Evolutionary conservation across 2,888 invertebrate genomes (phyloP), one percentile per base, ranked within the genome.

Genomic region (Cloeon dipterum): DNA sequence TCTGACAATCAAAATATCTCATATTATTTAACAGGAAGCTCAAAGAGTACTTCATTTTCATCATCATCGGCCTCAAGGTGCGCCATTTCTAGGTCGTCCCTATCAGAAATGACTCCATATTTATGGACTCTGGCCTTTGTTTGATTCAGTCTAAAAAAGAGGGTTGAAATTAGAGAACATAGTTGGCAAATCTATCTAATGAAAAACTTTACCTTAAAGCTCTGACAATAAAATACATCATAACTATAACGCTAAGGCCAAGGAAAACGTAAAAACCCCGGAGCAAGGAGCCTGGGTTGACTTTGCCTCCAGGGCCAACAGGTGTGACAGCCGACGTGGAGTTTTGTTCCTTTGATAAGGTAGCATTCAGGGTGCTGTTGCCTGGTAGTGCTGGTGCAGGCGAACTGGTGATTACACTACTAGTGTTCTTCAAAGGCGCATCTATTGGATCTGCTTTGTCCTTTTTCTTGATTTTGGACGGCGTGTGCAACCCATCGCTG

Each of bases 41-140:
- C n/a, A n/a, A n/a, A n/a, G n/a, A n/a, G n/a, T n/a, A n/a, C n/a
- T n/a, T 58, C 58, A 38, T 59, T 59, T 21, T 58, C 58, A 19
- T 59, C 59, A 38, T 59, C 59, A 19, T 58, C 59, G 37, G 56
- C 47, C 8, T 56, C 59, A 34, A 59, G 46, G 33, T 59, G 59
- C 40, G 58, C 47, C 58, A 59, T 58, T 42, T 59, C 59, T 34
- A 58, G 51, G 39, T 59, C 59, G 43, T 57, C 58, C 40, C 53
- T 50, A 41, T 55, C 53, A 14, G 57, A 51, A 20, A 58, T 47
- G 14, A 59, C 46, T n/a, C 59, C 58, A 36, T 59, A 58, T 41
- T 58, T 58, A 38, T 57, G 47, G 26, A 57, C 50, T 40, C 56
- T 55, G 20, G 56, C 49, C 38, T 53, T 51, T 16, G 50, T 47